Base-by-base conservation (phyloP, 2,113 vertebrate species). In the Rhagologus leucostigma region DNA sequence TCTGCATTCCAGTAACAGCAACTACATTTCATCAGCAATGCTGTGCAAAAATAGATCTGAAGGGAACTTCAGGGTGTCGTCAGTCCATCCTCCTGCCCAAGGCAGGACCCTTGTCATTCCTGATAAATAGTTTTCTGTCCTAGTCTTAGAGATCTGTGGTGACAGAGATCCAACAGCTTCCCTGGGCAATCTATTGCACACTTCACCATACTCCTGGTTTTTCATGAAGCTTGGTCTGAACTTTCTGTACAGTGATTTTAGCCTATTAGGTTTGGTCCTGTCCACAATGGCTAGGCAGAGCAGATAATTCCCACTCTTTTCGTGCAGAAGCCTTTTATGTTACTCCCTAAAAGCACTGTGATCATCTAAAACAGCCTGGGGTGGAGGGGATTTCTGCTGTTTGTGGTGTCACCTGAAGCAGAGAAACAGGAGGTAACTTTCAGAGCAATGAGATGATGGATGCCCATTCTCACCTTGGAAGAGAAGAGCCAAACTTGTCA, bases 51-150 rank as follows among this genome's bases (percentile, higher is more conserved):
- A 37, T 13, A 27, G 35, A 47, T 59, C 55, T 70, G 73, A 89
- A 50, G 50, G 60, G 53, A 71, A 16, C 22, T 68, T 76, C 16
- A 47, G 35, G 62, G 37, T 79, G 41, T 68, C 24, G 7, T 30
- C 62, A 47, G 62, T 39, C 62, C 23, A 56, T 76, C 37, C 33
- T 93, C 13, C 82, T 90, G 70, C 79, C 47, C 24, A 63, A 82
- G 80, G 55, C 91, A 81, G 77, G 37, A 44, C 37, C 63, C 27
- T 27, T 59, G 87, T 80, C 64, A 35, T 74, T 81, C 55, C 67
- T 92, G 68, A 91, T 44, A 37, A 79, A 83, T 33, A 46, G 26
- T 80, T 78, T 65, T 84, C 59, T 75, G 26, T 84, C 64, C 74
- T 84, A 18, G 50, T 75, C 42, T 55, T 55, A 68, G 44, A 77